phyloP scores from a whole-genome alignment of 2,113 vertebrate genomes.

The Dipodomys ordii region DNA sequence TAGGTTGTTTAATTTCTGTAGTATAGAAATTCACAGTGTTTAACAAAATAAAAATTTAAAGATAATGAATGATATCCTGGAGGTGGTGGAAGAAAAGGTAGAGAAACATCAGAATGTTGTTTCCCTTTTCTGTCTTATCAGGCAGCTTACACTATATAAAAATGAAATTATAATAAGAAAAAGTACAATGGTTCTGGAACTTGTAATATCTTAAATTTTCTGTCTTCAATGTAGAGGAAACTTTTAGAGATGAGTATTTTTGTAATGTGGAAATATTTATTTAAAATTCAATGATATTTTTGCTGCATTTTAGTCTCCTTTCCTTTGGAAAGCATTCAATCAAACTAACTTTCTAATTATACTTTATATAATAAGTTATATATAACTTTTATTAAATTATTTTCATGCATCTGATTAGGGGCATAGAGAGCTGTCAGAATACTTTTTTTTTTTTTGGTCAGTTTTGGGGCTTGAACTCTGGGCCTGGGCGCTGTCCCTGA shows the following conservation, averaged over 20 bases:
- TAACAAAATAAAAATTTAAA: conserved; percentile 50
- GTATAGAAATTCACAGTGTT: neutral
- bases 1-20: neutral
- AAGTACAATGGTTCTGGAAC: neutral
- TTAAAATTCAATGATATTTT: neutral
- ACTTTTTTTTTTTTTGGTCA: neutral
- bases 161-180: conserved; percentile 35
- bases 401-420: neutral
- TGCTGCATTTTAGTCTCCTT: neutral
- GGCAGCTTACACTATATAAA: neutral
- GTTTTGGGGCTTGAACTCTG: no score
- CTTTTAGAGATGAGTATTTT: neutral
- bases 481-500: no score
- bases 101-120: neutral
- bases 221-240: neutral
- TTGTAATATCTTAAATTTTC: neutral
- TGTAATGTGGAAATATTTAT: neutral
- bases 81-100: neutral
- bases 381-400: neutral
- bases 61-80: neutral
- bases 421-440: neutral
- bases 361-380: neutral
- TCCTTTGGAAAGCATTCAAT: neutral
- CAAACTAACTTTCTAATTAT: conserved; percentile 3
- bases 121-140: conserved; percentile 12